Conservation (phyloP, 1,140 invertebrate genomes). For the Aporrectodea caliginosa region DNA sequence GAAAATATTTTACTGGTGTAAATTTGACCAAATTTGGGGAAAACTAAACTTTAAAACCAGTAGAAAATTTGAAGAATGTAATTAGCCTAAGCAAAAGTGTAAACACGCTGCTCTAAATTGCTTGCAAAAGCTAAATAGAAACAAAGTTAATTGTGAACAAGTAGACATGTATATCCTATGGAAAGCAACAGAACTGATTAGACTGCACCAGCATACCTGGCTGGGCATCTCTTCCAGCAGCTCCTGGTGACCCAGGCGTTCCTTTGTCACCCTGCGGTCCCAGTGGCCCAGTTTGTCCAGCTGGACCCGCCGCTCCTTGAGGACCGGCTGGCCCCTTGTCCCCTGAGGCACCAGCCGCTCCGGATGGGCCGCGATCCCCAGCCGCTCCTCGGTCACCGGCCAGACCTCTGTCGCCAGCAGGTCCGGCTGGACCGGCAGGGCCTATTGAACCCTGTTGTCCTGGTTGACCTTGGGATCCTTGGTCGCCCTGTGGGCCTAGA, state of each 20-base stretch:
- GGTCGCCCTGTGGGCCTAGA: not conserved
- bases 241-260: not conserved
- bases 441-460: not conserved
- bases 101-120: no score
- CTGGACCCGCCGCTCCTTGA: slow-evolving; percentile 7
- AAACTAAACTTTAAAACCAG: no score
- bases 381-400: slow-evolving; percentile 30
- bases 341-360: slow-evolving; percentile 9
- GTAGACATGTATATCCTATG: not conserved
- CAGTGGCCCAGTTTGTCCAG: slow-evolving; percentile 14
- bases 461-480: not conserved
- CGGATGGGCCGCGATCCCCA: slow-evolving; percentile 20
- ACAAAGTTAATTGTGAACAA: no score
- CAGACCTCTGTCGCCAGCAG: slow-evolving; percentile 28
- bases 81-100: no score
- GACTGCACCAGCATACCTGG: not conserved
- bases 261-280: slow-evolving; percentile 10
- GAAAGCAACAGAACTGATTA: not conserved
- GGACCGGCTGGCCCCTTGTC: slow-evolving; percentile 8
- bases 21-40: no score
- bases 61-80: no score
- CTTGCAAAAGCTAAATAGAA: no score
- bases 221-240: slow-evolving; percentile 14
- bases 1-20: no score
- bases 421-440: not conserved